Base-by-base conservation (phyloP, 30 jellyfish, hydroid and myxozoan genomes). In the Mastigias papua region DNA sequence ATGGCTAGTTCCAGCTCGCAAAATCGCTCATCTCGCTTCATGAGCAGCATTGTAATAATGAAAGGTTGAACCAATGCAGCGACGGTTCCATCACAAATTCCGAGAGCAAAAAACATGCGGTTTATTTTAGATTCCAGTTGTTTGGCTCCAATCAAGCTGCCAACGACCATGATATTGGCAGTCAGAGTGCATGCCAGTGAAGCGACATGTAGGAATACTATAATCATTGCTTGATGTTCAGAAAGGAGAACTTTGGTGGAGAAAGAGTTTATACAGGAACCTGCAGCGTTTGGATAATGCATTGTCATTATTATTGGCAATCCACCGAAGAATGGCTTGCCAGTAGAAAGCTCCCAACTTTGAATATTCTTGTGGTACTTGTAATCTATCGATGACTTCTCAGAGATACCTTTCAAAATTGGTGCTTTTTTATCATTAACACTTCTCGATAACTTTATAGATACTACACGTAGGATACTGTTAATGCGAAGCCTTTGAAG, bases 31-130 rank as follows among this genome's bases (percentile, higher is more conserved):
- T 85, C 78, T 32, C 34, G 78, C 29, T 42, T 34, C 21, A 62
- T 20, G 48, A 57, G 48, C 35, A 85, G 54, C 78, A 85, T 9
- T 9, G 73, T 19, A 28, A 71, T 26, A 28, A 33, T 71, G 37
- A 75, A 15, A 23, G 94, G 94, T 25, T 85, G 94, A 2, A 85
- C 94, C 2, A 85, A n/a, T 5, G 29, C 76, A 3, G 94, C 88
- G 15, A 85, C 79, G 35, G 79, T 42, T 3, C 54, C 81, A 42
- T 85, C 94, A 25, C 82, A 72, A 26, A 85, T 63, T 66, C 83
- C 63, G n/a, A 85, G 84, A 0, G 86, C 94, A 32, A 85, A 63
- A 46, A 85, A 85, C 94, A 85, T 85, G 32, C 94, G 94, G 31
- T 85, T 85, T 76, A 85, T 70, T 48, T 73, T 85, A 9, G 89